Evolutionary conservation across 2,888 invertebrate species (phyloP).

Genomic region (Sacculina carcini): DNA sequence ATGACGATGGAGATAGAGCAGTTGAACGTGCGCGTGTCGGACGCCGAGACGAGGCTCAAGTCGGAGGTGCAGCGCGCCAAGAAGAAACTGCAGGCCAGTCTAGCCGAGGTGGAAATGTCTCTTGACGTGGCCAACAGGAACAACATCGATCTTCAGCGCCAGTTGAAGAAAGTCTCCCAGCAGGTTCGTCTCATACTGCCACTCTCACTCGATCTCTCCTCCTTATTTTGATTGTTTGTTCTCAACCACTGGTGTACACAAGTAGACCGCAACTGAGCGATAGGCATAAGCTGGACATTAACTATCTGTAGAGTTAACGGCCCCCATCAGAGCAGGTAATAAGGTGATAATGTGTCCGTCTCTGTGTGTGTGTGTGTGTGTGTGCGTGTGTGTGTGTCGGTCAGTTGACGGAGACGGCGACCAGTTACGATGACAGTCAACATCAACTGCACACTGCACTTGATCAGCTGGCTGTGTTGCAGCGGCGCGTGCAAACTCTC

Average conservation of each 20-base stretch:
- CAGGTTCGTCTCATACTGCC: no score
- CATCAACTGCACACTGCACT: conserved; percentile 82
- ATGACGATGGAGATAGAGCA: conserved; percentile 94
- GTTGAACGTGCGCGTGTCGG: conserved; percentile 74
- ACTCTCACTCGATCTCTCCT: no score
- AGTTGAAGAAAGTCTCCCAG: conserved; percentile 54
- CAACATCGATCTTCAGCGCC: conserved; percentile 88
- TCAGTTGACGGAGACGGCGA: conserved; percentile 44
- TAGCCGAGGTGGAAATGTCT: conserved; percentile 84
- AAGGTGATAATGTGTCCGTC: no score
- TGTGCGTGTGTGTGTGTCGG: no score
- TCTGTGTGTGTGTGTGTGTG: no score
- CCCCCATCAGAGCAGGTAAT: no score
- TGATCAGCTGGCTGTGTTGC: conserved; percentile 70
- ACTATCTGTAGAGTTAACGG: no score
- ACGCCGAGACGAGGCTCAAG: conserved; percentile 85
- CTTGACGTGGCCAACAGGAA: conserved; percentile 95
- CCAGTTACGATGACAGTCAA: conserved; percentile 86
- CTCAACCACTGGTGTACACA: no score
- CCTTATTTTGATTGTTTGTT: no score
- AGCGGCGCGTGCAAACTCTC: conserved; percentile 62
- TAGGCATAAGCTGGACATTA: no score
- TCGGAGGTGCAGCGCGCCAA: conserved; percentile 86
- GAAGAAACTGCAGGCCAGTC: conserved; percentile 96
- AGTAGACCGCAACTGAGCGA: no score